Evolutionary conservation across 1,140 invertebrate genomes (phyloP).

Genomic region (Amyelois transitella): DNA sequence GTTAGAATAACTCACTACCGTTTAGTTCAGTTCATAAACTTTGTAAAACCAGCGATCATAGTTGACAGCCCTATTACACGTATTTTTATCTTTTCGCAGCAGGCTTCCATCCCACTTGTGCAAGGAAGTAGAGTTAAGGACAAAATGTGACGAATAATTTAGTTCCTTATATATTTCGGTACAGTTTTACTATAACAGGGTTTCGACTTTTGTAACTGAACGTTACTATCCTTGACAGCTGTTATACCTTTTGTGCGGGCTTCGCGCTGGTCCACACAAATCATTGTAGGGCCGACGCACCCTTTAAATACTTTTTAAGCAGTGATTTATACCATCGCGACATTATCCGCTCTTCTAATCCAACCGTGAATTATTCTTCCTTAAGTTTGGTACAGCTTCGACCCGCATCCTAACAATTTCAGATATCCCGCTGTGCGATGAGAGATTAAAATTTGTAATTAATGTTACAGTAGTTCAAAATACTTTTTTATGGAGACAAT

Average conservation of each 20-base stretch:
- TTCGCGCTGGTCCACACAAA: constrained; percentile 28
- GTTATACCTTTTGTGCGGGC: neutral
- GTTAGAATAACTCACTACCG: neutral
- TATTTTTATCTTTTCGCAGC: neutral
- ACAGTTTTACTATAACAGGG: too few species aligned
- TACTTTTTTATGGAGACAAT: neutral
- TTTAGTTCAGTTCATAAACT: neutral
- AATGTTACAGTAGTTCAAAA: constrained; percentile 8
- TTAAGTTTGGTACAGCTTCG: constrained; percentile 32
- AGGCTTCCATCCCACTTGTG: neutral
- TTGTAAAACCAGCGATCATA: neutral
- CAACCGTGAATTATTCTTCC: constrained; percentile 31
- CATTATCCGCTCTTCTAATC: constrained; percentile 40
- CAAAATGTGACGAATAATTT: neutral
- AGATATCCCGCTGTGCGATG: constrained; percentile 19
- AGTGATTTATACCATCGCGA: constrained; percentile 40
- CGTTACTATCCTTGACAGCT: too few species aligned
- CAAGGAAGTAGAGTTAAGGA: neutral
- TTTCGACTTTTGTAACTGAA: too few species aligned
- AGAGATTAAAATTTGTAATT: constrained; percentile 27
- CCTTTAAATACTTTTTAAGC: constrained; percentile 45
- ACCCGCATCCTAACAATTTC: constrained; percentile 26
- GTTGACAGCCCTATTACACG: neutral
- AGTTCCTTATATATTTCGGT: neutral
- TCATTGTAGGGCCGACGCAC: constrained; percentile 25